phyloP scores from a whole-genome alignment of 2,888 invertebrate species.

The Sarcophaga carnaria region DNA sequence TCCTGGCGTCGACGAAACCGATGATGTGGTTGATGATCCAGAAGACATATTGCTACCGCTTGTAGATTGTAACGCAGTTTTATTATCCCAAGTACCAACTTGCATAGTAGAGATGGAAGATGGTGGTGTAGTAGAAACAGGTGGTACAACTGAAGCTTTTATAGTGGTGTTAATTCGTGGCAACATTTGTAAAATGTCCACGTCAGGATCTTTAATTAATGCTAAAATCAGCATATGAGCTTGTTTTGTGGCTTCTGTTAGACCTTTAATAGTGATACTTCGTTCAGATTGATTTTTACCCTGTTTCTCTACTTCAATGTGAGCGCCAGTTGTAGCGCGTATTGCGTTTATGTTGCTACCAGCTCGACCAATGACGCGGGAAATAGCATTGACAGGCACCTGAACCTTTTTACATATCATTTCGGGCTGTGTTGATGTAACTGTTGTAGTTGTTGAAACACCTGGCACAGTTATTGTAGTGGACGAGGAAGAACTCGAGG shows the following conservation, averaged over 20 bases:
- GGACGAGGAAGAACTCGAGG: slow-evolving; percentile 77
- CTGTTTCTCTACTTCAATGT: slow-evolving; percentile 99
- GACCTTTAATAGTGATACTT: slow-evolving; percentile 97
- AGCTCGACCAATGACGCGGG: slow-evolving; percentile 97
- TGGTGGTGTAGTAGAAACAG: slow-evolving; percentile 56
- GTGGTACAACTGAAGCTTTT: slow-evolving; percentile 73
- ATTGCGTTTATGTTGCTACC: slow-evolving; percentile 99
- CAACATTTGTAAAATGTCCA: slow-evolving; percentile 92
- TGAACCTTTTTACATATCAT: slow-evolving; percentile 93
- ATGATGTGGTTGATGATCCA: slow-evolving; percentile 74
- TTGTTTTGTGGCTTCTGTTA: slow-evolving; percentile 94
- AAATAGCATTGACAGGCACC: slow-evolving; percentile 96
- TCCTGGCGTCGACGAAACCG: slow-evolving; percentile 73
- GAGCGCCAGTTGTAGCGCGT: slow-evolving; percentile 96
- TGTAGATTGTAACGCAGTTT: slow-evolving; percentile 74
- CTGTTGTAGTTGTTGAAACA: slow-evolving; percentile 72
- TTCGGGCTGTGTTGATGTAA: slow-evolving; percentile 77
- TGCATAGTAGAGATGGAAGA: slow-evolving; percentile 70
- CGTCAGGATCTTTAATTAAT: slow-evolving; percentile 97
- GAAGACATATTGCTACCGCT: slow-evolving; percentile 71
- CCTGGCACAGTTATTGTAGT: slow-evolving; percentile 73
- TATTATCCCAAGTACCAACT: slow-evolving; percentile 81
- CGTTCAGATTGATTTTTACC: slow-evolving; percentile 96
- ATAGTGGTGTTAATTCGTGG: slow-evolving; percentile 84
- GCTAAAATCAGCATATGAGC: slow-evolving; percentile 95